Base-by-base conservation (phyloP, 2,888 invertebrate species). In the Yponomeuta cagnagella region DNA sequence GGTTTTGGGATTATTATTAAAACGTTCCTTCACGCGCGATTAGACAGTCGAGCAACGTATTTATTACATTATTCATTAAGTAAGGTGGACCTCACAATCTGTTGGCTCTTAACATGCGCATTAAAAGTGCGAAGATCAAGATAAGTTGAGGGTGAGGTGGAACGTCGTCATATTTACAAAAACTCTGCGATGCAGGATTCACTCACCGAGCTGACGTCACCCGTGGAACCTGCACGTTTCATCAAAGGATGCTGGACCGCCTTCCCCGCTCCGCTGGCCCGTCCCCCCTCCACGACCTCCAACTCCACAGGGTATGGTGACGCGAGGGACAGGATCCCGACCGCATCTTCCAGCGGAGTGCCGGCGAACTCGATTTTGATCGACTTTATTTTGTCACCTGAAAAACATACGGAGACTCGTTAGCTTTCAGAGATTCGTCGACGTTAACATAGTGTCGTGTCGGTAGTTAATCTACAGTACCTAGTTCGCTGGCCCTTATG, bases 261-360 rank as follows among this genome's bases (percentile, higher is more conserved):
- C 75, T 92, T 90, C 2, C 93, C 93, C 63, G 83, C 83, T 10
- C 89, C 90, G 73, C 88, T 88, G 2, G 81, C 79, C 66, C 87
- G 74, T 2, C 86, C 89, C 0, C 87, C 92, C 71, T 90, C 91
- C 0, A 95, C 94, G 48, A 97, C 94, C 80, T 96, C 96, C 73
- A 98, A 89, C 74, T 95, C 95, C 23, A 97, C 96, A 72, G 97
- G 96, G 81, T 98, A 98, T 0, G 98, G 98, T 63, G 97, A 97
- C 8, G 98, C 98, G 75, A 98, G 97, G 74, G 97, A 97, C 65
- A 98, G 89, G 74, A 98, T 97, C 2, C 97, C 96, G 70, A 98
- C 92, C 0, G 98, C 98, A 80, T 98, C 98, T 82, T 98, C 97
- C 80, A 96, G 95, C 0, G 97, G 97, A 89, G 97, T 97, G 74